A percentile compares a stretch with the other conserved stretches of the same genome.
Conservation (phyloP, 23 tunicate species). For the Diplosoma virens region DNA sequence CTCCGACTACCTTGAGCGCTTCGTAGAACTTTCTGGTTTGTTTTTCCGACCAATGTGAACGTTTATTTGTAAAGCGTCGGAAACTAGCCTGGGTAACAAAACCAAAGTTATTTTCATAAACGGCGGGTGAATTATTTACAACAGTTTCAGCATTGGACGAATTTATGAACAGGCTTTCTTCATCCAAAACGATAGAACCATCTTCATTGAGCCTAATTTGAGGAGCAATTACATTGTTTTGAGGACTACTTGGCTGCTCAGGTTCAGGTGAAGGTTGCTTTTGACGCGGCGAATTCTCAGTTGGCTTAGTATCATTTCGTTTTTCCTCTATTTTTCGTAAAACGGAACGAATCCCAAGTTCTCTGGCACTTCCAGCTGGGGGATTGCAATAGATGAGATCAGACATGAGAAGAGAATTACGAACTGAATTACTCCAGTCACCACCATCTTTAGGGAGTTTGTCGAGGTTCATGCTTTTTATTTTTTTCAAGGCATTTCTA, state of each 20-base stretch:
- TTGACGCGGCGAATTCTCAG: no score
- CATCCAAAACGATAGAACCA: constrained; percentile 76
- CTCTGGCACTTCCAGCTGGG: constrained; percentile 44
- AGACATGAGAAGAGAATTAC: constrained; percentile 63
- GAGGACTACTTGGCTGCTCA: neutral
- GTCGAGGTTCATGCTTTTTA: constrained; percentile 7
- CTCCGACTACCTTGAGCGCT: constrained; percentile 74
- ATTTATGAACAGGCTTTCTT: constrained; percentile 70
- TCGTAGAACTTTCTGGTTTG: constrained; percentile 71
- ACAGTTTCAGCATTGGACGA: constrained; percentile 23
- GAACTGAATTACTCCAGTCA: constrained; percentile 62
- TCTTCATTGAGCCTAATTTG: constrained; percentile 80
- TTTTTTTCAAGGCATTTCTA: constrained; percentile 38
- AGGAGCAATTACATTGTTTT: constrained; percentile 41
- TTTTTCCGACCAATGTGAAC: constrained; percentile 52
- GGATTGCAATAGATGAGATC: constrained; percentile 87
- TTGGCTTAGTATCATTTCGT: neutral
- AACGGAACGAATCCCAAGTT: constrained; percentile 48
- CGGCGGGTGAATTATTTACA: constrained; percentile 31
- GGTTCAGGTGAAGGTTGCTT: constrained; percentile 6
- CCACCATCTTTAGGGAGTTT: neutral
- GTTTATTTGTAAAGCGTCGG: constrained; percentile 25
- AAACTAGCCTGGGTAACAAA: constrained; percentile 48
- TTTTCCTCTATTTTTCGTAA: constrained; percentile 30
- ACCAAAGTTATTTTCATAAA: constrained; percentile 60